These are phyloP conservation scores for Chironomus tentans DNA, from an alignment of 2,888 invertebrate genomes.

Conservation along the genomic window DNA sequence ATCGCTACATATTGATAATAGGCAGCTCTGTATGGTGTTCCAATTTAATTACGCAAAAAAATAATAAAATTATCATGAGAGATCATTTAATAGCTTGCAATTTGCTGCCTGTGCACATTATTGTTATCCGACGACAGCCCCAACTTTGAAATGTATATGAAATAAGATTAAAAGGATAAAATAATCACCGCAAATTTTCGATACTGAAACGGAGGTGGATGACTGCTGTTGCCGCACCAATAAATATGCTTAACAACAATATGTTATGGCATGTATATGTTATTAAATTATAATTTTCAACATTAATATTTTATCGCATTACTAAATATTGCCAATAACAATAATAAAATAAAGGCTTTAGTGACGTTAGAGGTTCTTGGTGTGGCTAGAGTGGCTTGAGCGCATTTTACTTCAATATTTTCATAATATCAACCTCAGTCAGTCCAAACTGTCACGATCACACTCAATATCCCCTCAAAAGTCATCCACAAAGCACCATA, in stretches of 20 bases:
- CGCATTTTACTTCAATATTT: too few species aligned
- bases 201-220: background rate
- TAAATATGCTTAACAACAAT: too few species aligned
- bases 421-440: too few species aligned
- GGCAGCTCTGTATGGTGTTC: background rate
- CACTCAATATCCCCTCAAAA: too few species aligned
- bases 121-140: background rate
- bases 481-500: too few species aligned
- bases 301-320: conserved; percentile 15
- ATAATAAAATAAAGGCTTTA: background rate
- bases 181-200: background rate
- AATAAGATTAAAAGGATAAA: background rate
- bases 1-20: background rate
- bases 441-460: too few species aligned
- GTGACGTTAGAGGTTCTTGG: background rate
- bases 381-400: too few species aligned
- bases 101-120: background rate
- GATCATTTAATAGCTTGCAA: background rate
- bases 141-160: background rate
- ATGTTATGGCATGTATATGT: background rate
- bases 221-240: background rate
- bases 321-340: background rate
- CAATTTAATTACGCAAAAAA: conserved; percentile 7
- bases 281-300: conserved; percentile 10
- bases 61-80: background rate